These are phyloP conservation scores for Poeciliopsis presidionis DNA, from an alignment of 2,797 vertebrate genomes.

Conservation along the genomic window DNA sequence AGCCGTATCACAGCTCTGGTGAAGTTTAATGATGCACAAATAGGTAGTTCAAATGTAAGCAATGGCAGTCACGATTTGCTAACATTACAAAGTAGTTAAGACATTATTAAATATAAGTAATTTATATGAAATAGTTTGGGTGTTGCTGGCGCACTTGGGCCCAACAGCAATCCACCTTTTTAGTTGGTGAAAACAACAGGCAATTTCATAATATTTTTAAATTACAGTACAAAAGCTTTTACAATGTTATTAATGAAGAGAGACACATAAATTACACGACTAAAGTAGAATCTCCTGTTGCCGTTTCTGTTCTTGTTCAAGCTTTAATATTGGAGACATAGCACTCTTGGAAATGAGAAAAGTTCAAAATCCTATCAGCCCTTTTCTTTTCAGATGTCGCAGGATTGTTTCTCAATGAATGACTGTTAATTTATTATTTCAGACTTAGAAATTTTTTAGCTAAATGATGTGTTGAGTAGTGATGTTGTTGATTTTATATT, in stretches of 20 bases:
- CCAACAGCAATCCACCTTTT: neutral
- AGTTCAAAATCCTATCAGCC: neutral
- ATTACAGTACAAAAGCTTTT: neutral
- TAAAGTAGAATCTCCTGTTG: neutral
- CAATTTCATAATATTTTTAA: neutral
- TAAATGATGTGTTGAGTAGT: neutral
- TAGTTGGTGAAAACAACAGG: neutral
- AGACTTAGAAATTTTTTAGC: neutral
- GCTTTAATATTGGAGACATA: neutral
- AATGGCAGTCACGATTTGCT: constrained; percentile 84
- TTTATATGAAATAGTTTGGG: neutral
- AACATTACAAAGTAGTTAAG: constrained; percentile 91
- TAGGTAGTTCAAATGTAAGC: constrained; percentile 92
- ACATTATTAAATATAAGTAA: constrained; percentile 62
- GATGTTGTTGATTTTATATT: neutral
- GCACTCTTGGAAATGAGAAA: neutral
- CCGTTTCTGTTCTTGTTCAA: neutral
- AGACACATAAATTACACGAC: neutral
- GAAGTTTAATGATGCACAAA: constrained; percentile 98
- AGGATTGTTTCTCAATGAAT: neutral
- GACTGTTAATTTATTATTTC: neutral
- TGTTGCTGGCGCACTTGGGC: neutral
- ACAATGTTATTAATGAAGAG: neutral
- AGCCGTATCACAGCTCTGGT: constrained; percentile 88
- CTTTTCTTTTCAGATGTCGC: neutral